Evolutionary conservation across 1,140 invertebrate species (phyloP), one percentile per base, ranked within the genome.

Genomic region (Cydia fagiglandana): DNA sequence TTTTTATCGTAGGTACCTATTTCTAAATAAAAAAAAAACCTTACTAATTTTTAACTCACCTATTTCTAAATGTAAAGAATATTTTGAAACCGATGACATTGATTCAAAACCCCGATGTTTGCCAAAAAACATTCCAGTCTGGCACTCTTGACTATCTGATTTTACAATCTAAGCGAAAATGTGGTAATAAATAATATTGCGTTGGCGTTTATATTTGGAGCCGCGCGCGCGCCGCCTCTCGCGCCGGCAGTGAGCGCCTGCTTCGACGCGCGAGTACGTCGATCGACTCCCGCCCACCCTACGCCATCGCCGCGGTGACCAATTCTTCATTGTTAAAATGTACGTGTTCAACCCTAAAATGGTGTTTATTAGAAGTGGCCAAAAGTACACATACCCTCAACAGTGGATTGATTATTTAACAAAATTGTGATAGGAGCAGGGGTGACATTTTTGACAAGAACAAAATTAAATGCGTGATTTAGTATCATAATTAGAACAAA

Each of bases 181-280:
- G 81, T 85, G 81, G 80, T 84, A 87, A 91, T 90, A 91, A 91
- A 91, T 91, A 90, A 90, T 87, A 89, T 87, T 85, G 84, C 83
- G 83, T 86, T 87, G 82, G 88, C 80, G 76, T 61, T 66, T 75
- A 75, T 66, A 75, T 75, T 75, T 64, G 74, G 74, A 41, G 64
- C 74, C 30, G 74, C 30, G 74, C 13, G 38, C 64, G 45, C 61
- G 74, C 53, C 38, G 74, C 64, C 34, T 15, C 50, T n/a, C 13
- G 53, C 24, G 17, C 61, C 74, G 28, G 7, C 61, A 45, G 28
- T 64, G 64, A 34, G n/a, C 38, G 66, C 66, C 30, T 38, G 66
- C 6, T 30, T 38, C 66, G 66, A 17, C 66, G 30, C 66, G 66
- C 66, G 64, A n/a, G 15, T 38, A 41, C 66, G 64, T 68, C 64